phyloP scores from a whole-genome alignment of 1,140 invertebrate species.

The Heterodera carotae region DNA sequence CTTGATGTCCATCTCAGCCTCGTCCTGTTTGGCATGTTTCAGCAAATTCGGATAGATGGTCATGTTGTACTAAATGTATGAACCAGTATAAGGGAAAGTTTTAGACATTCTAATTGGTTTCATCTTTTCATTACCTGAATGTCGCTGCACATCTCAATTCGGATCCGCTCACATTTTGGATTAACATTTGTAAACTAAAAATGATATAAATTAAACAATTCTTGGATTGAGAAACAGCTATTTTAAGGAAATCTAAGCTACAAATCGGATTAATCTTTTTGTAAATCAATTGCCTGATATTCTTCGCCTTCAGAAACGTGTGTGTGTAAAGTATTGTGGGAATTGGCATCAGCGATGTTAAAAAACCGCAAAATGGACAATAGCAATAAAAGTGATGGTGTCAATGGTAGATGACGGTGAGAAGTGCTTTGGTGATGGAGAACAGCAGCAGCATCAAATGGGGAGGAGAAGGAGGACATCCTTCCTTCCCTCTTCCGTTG shows the following conservation, averaged over 20 bases:
- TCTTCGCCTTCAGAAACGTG: slow-evolving; percentile 30
- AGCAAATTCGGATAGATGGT: slow-evolving; percentile 94
- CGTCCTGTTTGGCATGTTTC: slow-evolving; percentile 88
- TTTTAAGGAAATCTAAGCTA: too few species aligned
- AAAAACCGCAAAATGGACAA: slow-evolving; percentile 20
- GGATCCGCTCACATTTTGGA: slow-evolving; percentile 86
- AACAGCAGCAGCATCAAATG: not conserved
- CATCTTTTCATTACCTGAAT: slow-evolving; percentile 67
- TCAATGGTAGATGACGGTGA: not conserved
- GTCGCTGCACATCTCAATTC: slow-evolving; percentile 85
- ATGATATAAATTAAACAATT: too few species aligned
- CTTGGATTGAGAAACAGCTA: too few species aligned
- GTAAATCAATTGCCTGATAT: slow-evolving; percentile 32
- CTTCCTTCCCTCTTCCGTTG: not conserved
- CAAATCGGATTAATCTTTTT: slow-evolving; percentile 26
- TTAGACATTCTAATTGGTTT: not conserved
- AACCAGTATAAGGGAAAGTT: not conserved
- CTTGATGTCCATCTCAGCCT: slow-evolving; percentile 89
- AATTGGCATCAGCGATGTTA: not conserved
- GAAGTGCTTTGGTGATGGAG: not conserved
- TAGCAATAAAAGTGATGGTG: not conserved
- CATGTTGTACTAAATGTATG: slow-evolving; percentile 80
- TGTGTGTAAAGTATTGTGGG: not conserved
- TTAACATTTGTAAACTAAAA: slow-evolving; percentile 43
- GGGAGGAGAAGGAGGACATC: not conserved